Percentiles rank a stretch among this genome's conserved stretches.
Conservation (phyloP, 2,113 vertebrate species). For the Embiotoca jacksoni region DNA sequence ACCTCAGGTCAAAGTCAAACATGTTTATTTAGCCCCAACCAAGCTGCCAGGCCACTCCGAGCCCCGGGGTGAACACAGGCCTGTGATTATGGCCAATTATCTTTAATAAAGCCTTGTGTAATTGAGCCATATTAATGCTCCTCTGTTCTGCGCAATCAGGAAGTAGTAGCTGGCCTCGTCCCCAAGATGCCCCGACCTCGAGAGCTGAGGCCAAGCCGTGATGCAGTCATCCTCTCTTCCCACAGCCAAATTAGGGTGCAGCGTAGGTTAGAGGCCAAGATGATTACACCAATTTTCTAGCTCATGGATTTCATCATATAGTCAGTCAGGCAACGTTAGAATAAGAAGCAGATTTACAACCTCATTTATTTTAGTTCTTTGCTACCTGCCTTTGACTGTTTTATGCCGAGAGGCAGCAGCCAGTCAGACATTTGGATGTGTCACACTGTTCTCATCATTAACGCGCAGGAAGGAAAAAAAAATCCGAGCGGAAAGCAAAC, state of each 20-base stretch:
- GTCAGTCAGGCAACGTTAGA: constrained; percentile 36
- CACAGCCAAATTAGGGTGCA: constrained; percentile 60
- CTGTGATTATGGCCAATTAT: constrained; percentile 77
- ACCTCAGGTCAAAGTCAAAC: constrained; percentile 55
- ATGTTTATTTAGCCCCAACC: constrained; percentile 62
- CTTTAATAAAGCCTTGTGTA: constrained; percentile 75
- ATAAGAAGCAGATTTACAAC: constrained; percentile 36
- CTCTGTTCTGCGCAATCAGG: constrained; percentile 63
- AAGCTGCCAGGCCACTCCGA: constrained; percentile 30
- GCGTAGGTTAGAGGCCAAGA: constrained; percentile 71
- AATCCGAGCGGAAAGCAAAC: constrained; percentile 63
- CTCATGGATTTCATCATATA: constrained; percentile 74
- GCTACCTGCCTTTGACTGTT: constrained; percentile 23
- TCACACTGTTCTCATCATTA: constrained; percentile 67
- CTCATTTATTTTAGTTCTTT: constrained; percentile 13
- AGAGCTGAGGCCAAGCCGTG: constrained; percentile 52
- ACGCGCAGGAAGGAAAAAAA: constrained; percentile 45
- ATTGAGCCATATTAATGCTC: constrained; percentile 74
- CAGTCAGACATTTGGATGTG: constrained; percentile 56
- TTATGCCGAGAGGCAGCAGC: constrained; percentile 38
- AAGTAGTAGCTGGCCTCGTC: constrained; percentile 63
- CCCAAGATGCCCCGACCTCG: constrained; percentile 55
- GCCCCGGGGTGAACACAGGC: constrained; percentile 46
- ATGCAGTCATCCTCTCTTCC: constrained; percentile 57
- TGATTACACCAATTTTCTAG: constrained; percentile 78